phyloP scores from a whole-genome alignment of 2,888 invertebrate species.

The Microchrysa polita region DNA sequence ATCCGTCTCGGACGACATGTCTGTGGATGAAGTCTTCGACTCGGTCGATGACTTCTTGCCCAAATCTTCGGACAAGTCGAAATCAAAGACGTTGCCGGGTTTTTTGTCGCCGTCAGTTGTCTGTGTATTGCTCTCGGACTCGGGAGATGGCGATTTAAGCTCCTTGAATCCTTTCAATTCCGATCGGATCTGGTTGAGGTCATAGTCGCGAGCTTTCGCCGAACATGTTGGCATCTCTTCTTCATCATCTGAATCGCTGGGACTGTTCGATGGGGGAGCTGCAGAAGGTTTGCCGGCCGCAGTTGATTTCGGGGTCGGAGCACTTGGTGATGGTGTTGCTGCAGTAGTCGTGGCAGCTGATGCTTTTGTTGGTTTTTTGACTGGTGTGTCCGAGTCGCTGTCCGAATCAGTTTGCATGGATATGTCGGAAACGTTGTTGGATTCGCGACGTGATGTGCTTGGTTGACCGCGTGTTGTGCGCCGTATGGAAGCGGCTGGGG shows the following conservation, averaged over 20 bases:
- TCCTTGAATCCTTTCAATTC: constrained; percentile 83
- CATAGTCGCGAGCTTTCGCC: constrained; percentile 77
- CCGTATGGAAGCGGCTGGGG: constrained; percentile 68
- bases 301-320: constrained; percentile 53
- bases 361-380: constrained; percentile 58
- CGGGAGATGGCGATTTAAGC: constrained; percentile 66
- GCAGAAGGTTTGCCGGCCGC: constrained; percentile 53
- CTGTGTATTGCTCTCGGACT: constrained; percentile 59
- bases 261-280: constrained; percentile 62
- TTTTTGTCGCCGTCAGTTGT: constrained; percentile 58
- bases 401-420: constrained; percentile 70
- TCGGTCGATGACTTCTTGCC: constrained; percentile 53
- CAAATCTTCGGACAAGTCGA: constrained; percentile 54
- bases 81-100: constrained; percentile 46
- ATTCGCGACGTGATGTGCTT: constrained; percentile 65
- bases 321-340: constrained; percentile 53
- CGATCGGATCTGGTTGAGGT: constrained; percentile 84
- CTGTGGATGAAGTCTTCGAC: constrained; percentile 61
- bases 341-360: constrained; percentile 22
- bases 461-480: constrained; percentile 62
- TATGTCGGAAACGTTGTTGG: constrained; percentile 69
- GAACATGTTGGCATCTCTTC: constrained; percentile 62
- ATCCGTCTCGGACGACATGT: constrained; percentile 62
- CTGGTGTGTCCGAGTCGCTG: constrained; percentile 67
- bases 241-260: constrained; percentile 68